phyloP scores from a whole-genome alignment of 2,797 vertebrate genomes.

The Artibeus jamaicensis region DNA sequence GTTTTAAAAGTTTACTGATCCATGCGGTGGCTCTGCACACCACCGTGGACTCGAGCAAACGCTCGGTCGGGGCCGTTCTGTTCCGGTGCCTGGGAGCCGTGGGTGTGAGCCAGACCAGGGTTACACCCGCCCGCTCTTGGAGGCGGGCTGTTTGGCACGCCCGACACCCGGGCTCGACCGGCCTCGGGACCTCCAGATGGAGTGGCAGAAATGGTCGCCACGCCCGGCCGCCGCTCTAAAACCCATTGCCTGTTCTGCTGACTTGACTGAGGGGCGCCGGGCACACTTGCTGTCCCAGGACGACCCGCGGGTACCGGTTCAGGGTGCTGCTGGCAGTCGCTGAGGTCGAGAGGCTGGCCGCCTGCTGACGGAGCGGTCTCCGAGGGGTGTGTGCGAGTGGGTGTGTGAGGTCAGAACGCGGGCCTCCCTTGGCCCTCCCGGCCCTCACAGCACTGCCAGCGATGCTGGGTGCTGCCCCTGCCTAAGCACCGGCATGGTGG shows the following conservation, averaged over 20 bases:
- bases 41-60: too few relatives aligned
- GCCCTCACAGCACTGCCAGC: background rate
- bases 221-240: background rate
- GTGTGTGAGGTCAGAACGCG: background rate
- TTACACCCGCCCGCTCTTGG: too few relatives aligned
- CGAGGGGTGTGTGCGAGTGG: background rate
- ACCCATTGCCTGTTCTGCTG: background rate
- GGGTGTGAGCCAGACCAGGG: too few relatives aligned
- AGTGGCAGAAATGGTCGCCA: accelerated
- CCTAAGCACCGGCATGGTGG: too few relatives aligned
- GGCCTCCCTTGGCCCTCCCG: background rate
- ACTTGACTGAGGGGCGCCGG: accelerated
- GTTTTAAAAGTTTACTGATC: background rate
- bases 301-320: background rate
- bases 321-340: background rate
- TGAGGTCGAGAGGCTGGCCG: background rate
- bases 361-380: background rate
- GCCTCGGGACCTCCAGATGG: background rate
- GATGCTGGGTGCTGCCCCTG: background rate
- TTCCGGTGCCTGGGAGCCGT: background rate
- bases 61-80: too few relatives aligned
- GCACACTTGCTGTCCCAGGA: background rate
- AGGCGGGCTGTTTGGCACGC: too few relatives aligned
- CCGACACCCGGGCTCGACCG: background rate
- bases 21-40: background rate